phyloP scores from a whole-genome alignment of 2,888 invertebrate genomes.

The Plebejus anna region DNA sequence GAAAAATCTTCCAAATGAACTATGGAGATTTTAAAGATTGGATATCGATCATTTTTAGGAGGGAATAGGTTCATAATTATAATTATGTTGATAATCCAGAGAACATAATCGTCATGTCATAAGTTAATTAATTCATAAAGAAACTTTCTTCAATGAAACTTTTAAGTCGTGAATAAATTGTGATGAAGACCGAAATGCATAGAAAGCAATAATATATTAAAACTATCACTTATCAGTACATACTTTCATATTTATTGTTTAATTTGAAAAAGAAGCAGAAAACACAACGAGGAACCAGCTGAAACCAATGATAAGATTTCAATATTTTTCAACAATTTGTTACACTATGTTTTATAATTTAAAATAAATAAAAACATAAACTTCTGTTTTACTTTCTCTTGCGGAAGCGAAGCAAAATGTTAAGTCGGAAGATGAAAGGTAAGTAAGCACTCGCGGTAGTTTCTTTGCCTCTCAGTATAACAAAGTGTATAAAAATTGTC shows the following conservation, averaged over 20 bases:
- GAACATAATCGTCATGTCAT: no score
- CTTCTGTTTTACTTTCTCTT: conserved; percentile 29
- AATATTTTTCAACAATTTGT: background rate
- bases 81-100: no score
- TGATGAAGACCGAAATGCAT: no score
- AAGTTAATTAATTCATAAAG: no score
- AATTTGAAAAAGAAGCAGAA: background rate
- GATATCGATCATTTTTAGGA: no score
- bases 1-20: no score
- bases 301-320: background rate
- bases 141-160: no score
- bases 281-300: background rate
- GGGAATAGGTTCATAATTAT: no score
- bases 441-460: conserved; percentile 13
- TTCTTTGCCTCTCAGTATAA: background rate
- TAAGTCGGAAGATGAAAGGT: conserved; percentile 19
- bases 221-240: no score
- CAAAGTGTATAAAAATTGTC: background rate
- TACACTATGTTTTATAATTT: conserved; percentile 29
- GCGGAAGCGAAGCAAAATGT: conserved; percentile 28
- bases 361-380: conserved; percentile 28
- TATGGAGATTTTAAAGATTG: no score
- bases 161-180: no score
- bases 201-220: no score
- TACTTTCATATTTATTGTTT: background rate